These are phyloP conservation scores for Sycophila sp. DNA, from an alignment of 1,140 invertebrate genomes.

Conservation along the genomic window DNA sequence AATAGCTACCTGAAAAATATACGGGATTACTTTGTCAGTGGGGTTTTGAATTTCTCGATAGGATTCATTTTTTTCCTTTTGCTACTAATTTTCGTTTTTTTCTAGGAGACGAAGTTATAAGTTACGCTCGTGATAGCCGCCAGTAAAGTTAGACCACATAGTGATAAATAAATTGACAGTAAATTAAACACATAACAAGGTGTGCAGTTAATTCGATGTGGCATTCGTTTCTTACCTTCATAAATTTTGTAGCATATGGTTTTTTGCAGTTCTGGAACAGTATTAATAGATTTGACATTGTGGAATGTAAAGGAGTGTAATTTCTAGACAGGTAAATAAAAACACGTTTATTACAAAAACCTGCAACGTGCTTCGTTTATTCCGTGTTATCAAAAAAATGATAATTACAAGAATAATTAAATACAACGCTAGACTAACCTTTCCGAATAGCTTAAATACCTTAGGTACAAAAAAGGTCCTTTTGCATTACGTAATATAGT, in stretches of 20 bases:
- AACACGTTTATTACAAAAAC: constrained; percentile 50
- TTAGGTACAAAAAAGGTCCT: not conserved
- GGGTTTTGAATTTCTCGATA: too few relatives aligned
- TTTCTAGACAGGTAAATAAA: constrained; percentile 6
- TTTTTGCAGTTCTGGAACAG: too few relatives aligned
- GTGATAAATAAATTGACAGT: too few relatives aligned
- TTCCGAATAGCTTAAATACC: constrained; percentile 39
- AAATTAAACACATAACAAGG: too few relatives aligned
- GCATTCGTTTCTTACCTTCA: too few relatives aligned
- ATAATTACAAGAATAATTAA: constrained; percentile 48
- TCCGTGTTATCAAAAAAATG: constrained; percentile 49
- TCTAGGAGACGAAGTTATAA: too few relatives aligned
- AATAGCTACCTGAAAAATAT: constrained; percentile 28
- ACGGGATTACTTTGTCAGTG: constrained; percentile 16
- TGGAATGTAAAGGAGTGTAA: not conserved
- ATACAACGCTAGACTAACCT: constrained; percentile 49
- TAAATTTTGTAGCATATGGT: too few relatives aligned
- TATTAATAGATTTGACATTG: not conserved
- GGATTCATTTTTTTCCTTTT: too few relatives aligned
- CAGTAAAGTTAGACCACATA: too few relatives aligned
- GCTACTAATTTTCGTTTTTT: not conserved
- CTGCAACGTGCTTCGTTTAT: constrained; percentile 59
- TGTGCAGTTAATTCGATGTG: too few relatives aligned
- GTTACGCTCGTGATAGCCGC: too few relatives aligned
- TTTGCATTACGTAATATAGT: too few relatives aligned